These are phyloP conservation scores for Macrosiphum euphorbiae DNA, from an alignment of 2,888 invertebrate genomes.

Conservation along the genomic window DNA sequence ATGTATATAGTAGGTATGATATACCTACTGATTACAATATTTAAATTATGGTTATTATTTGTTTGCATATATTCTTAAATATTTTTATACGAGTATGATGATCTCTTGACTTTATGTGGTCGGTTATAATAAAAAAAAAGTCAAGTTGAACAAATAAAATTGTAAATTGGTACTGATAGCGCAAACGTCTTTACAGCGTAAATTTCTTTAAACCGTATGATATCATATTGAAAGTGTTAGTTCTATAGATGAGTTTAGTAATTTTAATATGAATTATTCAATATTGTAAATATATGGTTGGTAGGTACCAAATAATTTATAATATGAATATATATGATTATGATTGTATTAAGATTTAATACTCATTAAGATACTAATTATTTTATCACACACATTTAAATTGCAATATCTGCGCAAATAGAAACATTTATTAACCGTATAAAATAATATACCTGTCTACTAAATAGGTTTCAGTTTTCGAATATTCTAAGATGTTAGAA, in stretches of 20 bases:
- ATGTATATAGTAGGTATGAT: not conserved
- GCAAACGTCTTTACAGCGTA: not conserved
- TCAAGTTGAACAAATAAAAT: conserved; percentile 32
- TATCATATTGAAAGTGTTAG: conserved; percentile 23
- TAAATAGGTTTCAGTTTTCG: not conserved
- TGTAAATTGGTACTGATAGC: conserved; percentile 10
- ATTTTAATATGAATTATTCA: not conserved
- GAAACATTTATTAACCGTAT: not conserved
- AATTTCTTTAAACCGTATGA: not conserved
- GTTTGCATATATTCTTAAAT: conserved; percentile 40
- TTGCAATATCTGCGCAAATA: not conserved
- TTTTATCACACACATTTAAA: not conserved
- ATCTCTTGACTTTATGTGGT: conserved; percentile 45
- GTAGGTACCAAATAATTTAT: not conserved
- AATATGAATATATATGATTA: not conserved
- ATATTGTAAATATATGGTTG: not conserved
- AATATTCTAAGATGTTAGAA: not conserved
- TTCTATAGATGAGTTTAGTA: not conserved
- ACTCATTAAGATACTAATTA: not conserved
- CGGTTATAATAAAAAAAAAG: conserved; percentile 33
- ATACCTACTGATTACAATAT: not conserved
- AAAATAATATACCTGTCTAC: not conserved
- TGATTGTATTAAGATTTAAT: not conserved
- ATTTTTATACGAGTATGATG: conserved; percentile 27
- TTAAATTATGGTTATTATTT: conserved; percentile 19